These are phyloP conservation scores for Grallaria varia DNA, from an alignment of 2,113 vertebrate genomes.

Conservation along the genomic window DNA sequence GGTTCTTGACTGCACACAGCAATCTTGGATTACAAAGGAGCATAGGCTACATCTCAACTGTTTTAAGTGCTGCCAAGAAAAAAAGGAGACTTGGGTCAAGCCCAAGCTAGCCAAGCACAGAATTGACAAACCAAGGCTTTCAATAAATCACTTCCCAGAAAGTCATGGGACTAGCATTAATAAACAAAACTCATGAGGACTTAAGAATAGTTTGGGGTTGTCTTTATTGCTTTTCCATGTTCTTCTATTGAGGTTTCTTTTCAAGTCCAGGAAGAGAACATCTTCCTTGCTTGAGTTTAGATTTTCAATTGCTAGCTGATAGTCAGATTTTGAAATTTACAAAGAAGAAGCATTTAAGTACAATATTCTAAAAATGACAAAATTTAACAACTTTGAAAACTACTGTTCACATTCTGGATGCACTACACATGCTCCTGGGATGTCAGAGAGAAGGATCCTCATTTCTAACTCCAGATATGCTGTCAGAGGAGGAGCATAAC, in stretches of 20 bases:
- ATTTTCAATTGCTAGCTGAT: neutral
- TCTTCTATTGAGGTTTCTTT: neutral
- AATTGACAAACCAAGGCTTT: constrained; percentile 34
- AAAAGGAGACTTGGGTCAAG: constrained; percentile 28
- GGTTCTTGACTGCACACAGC: neutral
- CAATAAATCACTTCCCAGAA: constrained; percentile 49
- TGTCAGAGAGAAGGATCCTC: neutral
- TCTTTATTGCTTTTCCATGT: neutral
- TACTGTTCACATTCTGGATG: neutral
- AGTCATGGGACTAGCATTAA: constrained; percentile 24
- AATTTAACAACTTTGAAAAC: neutral
- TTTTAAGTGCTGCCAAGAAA: constrained; percentile 53
- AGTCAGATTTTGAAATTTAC: neutral
- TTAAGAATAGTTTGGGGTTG: neutral
- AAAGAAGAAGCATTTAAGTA: neutral
- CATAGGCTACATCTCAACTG: neutral
- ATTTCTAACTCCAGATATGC: neutral
- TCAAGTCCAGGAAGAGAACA: neutral
- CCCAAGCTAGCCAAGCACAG: constrained; percentile 27
- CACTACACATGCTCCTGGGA: neutral
- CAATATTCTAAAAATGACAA: neutral
- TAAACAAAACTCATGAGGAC: neutral
- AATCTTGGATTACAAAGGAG: constrained; percentile 26
- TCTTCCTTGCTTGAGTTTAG: neutral
- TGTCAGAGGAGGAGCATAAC: neutral